Percentiles rank a stretch among this genome's conserved stretches.
Conservation (phyloP, 1,140 invertebrate genomes). For the Drosophila tani region DNA sequence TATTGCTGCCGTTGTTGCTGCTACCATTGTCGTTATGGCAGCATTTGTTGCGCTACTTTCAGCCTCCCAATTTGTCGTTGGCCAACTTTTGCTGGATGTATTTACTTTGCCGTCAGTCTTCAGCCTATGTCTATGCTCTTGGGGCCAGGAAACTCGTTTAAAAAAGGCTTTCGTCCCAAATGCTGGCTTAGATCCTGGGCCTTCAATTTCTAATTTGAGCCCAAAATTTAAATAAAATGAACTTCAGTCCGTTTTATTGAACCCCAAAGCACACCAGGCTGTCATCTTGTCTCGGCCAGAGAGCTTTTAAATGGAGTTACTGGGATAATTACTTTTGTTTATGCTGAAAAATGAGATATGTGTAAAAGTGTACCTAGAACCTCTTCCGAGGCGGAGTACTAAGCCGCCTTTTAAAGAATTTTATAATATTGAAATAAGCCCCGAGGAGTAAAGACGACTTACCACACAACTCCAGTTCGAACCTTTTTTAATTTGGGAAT, state of each 20-base stretch:
- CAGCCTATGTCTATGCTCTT: slow-evolving; percentile 23
- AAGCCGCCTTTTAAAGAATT: no score
- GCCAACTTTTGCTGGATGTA: slow-evolving; percentile 31
- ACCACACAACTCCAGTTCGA: no score
- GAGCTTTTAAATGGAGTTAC: background rate
- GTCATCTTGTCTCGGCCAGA: slow-evolving; percentile 6
- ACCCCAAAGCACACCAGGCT: background rate
- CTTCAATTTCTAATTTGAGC: slow-evolving; percentile 38
- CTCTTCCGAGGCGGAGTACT: no score
- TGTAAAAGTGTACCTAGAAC: no score
- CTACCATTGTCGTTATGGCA: slow-evolving; percentile 43
- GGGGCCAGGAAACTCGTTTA: slow-evolving; percentile 35
- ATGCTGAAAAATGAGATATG: no score
- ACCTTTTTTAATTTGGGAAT: no score
- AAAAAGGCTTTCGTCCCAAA: slow-evolving; percentile 31
- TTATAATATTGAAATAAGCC: no score
- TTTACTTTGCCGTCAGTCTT: slow-evolving; percentile 25
- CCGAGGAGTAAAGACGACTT: no score
- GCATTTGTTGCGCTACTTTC: slow-evolving; percentile 47
- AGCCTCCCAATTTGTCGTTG: slow-evolving; percentile 50
- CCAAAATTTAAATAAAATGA: slow-evolving; percentile 39
- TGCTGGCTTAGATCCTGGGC: slow-evolving; percentile 22
- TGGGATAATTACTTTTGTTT: background rate
- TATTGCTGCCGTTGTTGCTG: slow-evolving; percentile 29
- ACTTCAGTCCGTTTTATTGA: slow-evolving; percentile 6